Base-by-base conservation (phyloP, 2,888 invertebrate species). In the Drosophila subsilvestris region DNA sequence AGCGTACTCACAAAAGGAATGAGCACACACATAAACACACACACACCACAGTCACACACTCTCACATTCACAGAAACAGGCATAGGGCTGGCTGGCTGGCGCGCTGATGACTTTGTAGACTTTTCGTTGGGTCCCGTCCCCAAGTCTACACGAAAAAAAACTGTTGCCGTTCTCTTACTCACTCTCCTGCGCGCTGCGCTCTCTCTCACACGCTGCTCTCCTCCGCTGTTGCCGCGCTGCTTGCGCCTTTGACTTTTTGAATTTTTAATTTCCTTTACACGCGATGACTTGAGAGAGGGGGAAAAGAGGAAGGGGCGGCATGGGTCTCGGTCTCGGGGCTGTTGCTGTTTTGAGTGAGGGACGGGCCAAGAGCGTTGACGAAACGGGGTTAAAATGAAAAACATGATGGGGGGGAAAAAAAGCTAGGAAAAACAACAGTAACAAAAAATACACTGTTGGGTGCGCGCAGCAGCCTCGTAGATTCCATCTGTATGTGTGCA, bases 341-440 rank as follows among this genome's bases (percentile, higher is more conserved):
- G 37, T 37, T n/a, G 37, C n/a, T 37, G 37, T 37, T 37, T 37
- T 37, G 14, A 45, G 44, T 49, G 58, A 58, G 58, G 79, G 80
- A 78, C 80, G 75, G 70, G 69, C 79, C 79, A 79, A 55, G 70
- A 79, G 63, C 80, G 76, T 80, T 80, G 79, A 80, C 81, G 86
- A 83, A 85, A 87, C 86, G 85, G 88, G 85, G 85, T 85, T 85
- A 86, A 85, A 85, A 86, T 80, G 81, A 87, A 85, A 86, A 85
- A 86, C 87, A 80, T 70, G 85, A 82, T 85, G 79, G 37, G 37
- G 20, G 22, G 37, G 37, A 78, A 80, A 82, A 83, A 86, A 65
- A 83, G 83, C 86, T 83, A 86, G 83, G 84, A 83, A 81, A 65
- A 45, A 29, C 60, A 17, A 44, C n/a, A 61, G 9, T 4, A 58